Percentiles rank a stretch among this genome's conserved stretches.
phyloP scores from a whole-genome alignment of 2,113 vertebrate genomes.

The Tichodroma muraria region DNA sequence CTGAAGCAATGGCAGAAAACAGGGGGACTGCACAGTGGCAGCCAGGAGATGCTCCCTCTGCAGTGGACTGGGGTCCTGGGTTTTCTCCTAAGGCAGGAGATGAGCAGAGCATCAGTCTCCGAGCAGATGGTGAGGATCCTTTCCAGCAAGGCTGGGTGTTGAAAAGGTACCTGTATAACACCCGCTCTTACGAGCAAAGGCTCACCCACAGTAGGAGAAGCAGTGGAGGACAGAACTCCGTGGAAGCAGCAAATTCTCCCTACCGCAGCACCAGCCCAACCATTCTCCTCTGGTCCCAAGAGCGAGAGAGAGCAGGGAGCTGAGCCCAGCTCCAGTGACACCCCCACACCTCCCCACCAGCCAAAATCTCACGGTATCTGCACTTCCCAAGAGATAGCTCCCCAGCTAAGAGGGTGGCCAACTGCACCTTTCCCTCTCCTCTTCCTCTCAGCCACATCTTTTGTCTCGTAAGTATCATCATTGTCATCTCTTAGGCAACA shows the following conservation, averaged over 20 bases:
- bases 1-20: neutral
- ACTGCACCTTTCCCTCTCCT: neutral
- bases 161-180: neutral
- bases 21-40: neutral
- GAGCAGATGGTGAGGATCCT: too few species aligned
- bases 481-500: neutral
- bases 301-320: neutral
- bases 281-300: neutral
- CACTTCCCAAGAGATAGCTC: neutral
- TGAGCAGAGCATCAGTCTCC: too few species aligned
- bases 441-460: neutral
- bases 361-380: neutral
- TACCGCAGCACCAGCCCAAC: neutral
- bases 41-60: fast-evolving
- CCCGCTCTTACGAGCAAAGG: fast-evolving
- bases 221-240: neutral
- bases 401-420: neutral
- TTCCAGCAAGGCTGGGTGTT: neutral
- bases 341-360: fast-evolving
- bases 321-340: neutral
- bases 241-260: neutral
- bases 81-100: neutral
- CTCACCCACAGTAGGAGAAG: neutral
- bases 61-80: fast-evolving
- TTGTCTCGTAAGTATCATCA: fast-evolving